Base-by-base conservation (phyloP, 2,888 invertebrate species). In the Trilocha varians region DNA sequence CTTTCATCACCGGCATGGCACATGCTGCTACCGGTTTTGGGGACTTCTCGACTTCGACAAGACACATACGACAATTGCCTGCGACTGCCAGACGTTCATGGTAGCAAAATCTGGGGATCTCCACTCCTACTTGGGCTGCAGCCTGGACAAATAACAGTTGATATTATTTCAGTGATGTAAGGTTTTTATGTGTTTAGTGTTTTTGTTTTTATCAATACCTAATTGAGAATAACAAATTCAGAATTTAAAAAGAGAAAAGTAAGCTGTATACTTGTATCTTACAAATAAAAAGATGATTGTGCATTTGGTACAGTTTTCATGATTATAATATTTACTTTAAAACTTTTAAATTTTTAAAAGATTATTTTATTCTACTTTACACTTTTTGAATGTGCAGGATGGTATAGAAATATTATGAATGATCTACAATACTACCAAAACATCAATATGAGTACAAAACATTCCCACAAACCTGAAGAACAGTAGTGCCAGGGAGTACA, bases 1-100 rank as follows among this genome's bases (percentile, higher is more conserved):
- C 99, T 78, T 99, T 99, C 98, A 99, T 98, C 0, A 99, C 99
- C 0, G 99, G 99, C 99, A 99, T 99, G 11, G 99, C 99, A 78
- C 99, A 99, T 1, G 99, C 98, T 6, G 99, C 99, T 0, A 98
- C 95, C 0, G 99, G 99, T 88, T 99, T 98, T 1, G 97, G 93
- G 34, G 98, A 96, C 73, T 96, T 98, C 73, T 99, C 99, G 9
- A 99, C 98, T 83, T 99, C 99, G 0, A 99, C 99, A 17, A 99
- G 88, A 80, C 99, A 99, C 99, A 99, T 99, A 49, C 99, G 91
- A 70, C 99, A 99, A 85, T 99, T 99, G 36, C 99, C 99, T 52
- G 99, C 99, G 18, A 99, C 95, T 4, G 99, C 97, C 43, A 99
- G 88, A 39, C 99, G 90, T 71, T 99, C 99, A 86, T 99, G 99